Evolutionary conservation across 2,113 vertebrate species (phyloP), one percentile per base, ranked within the genome.

Genomic region (Neolamprologus sp.): DNA sequence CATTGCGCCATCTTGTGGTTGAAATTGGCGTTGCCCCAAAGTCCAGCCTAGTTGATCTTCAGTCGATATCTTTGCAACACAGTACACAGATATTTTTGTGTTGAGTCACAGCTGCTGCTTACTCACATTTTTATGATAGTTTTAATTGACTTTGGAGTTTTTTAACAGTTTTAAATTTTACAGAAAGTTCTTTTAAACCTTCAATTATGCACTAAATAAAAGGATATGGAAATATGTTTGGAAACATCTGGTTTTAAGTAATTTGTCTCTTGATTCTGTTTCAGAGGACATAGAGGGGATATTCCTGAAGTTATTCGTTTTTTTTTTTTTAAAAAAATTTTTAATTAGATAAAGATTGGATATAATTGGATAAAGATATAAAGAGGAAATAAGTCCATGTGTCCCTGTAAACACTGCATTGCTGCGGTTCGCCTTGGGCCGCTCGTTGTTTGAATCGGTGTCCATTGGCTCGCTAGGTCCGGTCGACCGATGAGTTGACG

Each of bases 251-350:
- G 16, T 75, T 78, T 28, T 31, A 10, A 28, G 26, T 78, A 49
- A 31, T 19, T 21, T 7, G 23, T n/a, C 42, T 31, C 71, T 31
- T 78, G 45, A 78, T 49, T 19, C 23, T 31, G 16, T 31, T 28
- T 31, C 23, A 0, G 23, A 31, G 71, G 71, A 49, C 23, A 23
- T 28, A 19, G 60, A 65, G 10, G 10, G 7, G 11, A 78, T 19
- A 31, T 0, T 78, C 2, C 42, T 78, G 1, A 28, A 75, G 4
- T 26, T 42, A 7, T 42, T 73, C 0, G 1, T 2, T 6, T 11
- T 10, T 37, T 4, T 37, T 2, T 2, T 4, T 35, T 35, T 35
- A 21, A 21, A n/a, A n/a, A n/a, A n/a, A n/a, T 4, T 9, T 5
- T 12, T 10, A 37, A 10, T 37, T 37, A 37, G 35, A 37, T 37